A percentile compares a stretch with the other conserved stretches of the same genome.
Evolutionary conservation across 2,113 vertebrate genomes (phyloP).

Genomic region (Dipodomys ordii): DNA sequence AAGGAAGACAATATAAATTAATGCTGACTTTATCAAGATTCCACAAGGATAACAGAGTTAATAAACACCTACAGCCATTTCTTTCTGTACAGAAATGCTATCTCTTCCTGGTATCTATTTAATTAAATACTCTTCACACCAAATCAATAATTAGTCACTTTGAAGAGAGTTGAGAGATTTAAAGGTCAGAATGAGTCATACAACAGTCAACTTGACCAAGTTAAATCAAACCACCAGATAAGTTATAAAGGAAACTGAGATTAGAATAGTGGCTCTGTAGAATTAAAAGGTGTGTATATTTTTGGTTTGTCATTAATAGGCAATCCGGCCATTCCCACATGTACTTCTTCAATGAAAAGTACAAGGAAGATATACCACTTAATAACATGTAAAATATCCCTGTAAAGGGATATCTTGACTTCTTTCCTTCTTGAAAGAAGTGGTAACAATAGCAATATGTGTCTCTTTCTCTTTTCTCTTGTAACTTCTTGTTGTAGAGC

Average conservation of each 20-base stretch:
- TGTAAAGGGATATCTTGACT: not conserved
- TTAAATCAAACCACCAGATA: slow-evolving; percentile 32
- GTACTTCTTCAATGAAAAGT: not conserved
- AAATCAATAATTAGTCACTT: slow-evolving; percentile 79
- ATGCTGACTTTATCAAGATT: slow-evolving; percentile 60
- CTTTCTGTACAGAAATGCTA: slow-evolving; percentile 45
- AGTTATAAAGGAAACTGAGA: slow-evolving; percentile 32
- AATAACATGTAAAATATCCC: not conserved
- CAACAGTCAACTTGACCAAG: slow-evolving; percentile 61
- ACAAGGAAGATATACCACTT: not conserved
- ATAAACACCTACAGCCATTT: slow-evolving; percentile 69
- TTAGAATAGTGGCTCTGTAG: not conserved
- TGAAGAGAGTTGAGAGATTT: slow-evolving; percentile 76
- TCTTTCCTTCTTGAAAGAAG: not conserved
- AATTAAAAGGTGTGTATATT: slow-evolving; percentile 38
- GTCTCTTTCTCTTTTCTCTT: no score
- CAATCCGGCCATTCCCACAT: not conserved
- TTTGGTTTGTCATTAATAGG: not conserved
- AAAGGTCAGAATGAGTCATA: slow-evolving; percentile 62
- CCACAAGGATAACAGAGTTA: slow-evolving; percentile 74
- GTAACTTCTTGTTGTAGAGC: no score
- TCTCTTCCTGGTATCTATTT: slow-evolving; percentile 77
- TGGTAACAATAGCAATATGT: not conserved
- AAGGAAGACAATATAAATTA: slow-evolving; percentile 70
- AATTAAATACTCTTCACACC: slow-evolving; percentile 80